Evolutionary conservation across 2,113 vertebrate genomes (phyloP).

Genomic region (Delphinus delphis): DNA sequence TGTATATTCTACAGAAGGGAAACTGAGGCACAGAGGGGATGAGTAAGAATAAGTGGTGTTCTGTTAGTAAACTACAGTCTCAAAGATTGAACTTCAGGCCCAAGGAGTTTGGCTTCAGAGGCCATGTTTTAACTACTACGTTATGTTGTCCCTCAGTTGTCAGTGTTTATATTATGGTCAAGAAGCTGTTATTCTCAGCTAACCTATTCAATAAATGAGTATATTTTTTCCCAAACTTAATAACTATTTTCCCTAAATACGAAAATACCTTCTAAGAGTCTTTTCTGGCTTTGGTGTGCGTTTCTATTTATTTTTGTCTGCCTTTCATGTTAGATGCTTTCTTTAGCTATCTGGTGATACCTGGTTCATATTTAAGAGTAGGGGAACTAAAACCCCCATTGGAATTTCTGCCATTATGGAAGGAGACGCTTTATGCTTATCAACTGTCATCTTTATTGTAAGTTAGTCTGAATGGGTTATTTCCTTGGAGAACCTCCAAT

Average conservation of each 20-base stretch:
- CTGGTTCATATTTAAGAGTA: background rate
- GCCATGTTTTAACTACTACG: background rate
- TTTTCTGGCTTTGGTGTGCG: background rate
- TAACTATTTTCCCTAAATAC: background rate
- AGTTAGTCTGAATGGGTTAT: background rate
- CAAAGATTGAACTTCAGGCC: background rate
- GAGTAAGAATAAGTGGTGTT: background rate
- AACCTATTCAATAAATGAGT: background rate
- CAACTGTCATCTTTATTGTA: background rate
- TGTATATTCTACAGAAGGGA: background rate
- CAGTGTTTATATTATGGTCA: background rate
- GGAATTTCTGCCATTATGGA: background rate
- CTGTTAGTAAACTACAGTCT: background rate
- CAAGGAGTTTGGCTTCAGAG: background rate
- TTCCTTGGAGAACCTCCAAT: background rate
- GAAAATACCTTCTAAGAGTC: background rate
- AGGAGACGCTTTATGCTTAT: background rate
- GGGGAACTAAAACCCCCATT: background rate
- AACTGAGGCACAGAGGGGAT: background rate
- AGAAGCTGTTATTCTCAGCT: background rate
- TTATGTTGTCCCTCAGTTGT: background rate
- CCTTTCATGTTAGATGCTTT: background rate
- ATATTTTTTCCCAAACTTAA: background rate
- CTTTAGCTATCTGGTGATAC: background rate
- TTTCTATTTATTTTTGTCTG: background rate